A percentile compares a stretch with the other conserved stretches of the same genome.
These are phyloP conservation scores for Sebastes diaconus DNA, from an alignment of 2,797 vertebrate genomes.

Conservation along the genomic window DNA sequence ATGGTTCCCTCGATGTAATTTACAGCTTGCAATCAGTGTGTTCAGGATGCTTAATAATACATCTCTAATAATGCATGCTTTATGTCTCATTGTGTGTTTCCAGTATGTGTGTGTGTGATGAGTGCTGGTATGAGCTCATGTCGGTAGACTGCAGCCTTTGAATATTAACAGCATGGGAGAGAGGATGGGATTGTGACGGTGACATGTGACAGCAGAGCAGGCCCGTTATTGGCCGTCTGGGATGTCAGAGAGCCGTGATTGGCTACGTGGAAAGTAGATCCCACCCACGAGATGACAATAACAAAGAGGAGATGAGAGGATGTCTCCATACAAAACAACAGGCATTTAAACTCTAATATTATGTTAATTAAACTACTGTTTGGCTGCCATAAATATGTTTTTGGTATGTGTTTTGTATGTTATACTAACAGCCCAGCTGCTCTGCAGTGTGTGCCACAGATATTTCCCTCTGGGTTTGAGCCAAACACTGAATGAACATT, in stretches of 20 bases:
- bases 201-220: conserved; percentile 38
- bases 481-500: conserved; percentile 15
- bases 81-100: conserved; percentile 5
- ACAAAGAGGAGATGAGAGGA: conserved; percentile 37
- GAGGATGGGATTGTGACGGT: conserved; percentile 1
- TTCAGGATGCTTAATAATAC: neutral
- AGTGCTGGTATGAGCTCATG: conserved; percentile 57
- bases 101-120: neutral
- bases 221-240: conserved; percentile 54
- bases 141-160: conserved; percentile 69
- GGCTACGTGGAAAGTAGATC: conserved; percentile 15
- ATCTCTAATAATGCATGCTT: neutral
- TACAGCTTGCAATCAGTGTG: neutral
- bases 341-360: neutral
- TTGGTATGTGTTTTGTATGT: neutral
- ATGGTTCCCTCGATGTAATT: neutral
- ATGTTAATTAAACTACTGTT: neutral
- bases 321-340: neutral
- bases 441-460: conserved; percentile 15
- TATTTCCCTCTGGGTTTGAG: conserved; percentile 14
- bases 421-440: neutral
- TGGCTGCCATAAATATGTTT: no score
- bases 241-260: conserved; percentile 24
- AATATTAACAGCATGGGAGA: conserved; percentile 71
- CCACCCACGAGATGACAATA: conserved; percentile 43